Evolutionary conservation across 2,113 vertebrate species (phyloP).

Genomic region (Saguinus midas): DNA sequence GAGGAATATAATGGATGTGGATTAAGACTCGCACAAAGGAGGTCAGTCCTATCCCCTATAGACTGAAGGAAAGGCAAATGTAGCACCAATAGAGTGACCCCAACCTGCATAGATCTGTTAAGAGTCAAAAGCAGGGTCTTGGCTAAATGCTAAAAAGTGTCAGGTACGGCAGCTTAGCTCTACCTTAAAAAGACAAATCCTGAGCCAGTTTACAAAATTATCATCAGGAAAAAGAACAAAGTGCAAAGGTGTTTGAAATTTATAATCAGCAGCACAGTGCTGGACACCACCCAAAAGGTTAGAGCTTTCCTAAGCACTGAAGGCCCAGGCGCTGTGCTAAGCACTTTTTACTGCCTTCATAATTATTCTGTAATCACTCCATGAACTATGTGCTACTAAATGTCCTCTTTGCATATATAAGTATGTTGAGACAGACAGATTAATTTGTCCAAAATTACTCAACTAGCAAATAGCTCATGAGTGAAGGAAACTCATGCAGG

Average conservation of each 20-base stretch:
- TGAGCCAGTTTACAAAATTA: not conserved
- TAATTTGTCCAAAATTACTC: not conserved
- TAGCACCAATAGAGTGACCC: not conserved
- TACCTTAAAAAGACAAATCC: not conserved
- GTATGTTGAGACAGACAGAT: not conserved
- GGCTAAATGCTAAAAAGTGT: not conserved
- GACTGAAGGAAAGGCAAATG: not conserved
- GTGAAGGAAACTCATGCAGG: not conserved
- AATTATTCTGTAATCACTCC: not conserved
- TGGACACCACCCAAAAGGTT: not conserved
- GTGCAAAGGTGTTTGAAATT: not conserved
- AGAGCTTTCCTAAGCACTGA: not conserved
- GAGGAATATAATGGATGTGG: not conserved
- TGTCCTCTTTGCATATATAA: not conserved
- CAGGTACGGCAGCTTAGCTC: not conserved
- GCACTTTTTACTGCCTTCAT: not conserved
- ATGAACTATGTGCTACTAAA: not conserved
- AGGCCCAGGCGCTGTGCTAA: too few species aligned
- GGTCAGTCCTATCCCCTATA: not conserved
- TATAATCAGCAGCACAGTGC: not conserved
- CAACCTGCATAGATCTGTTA: not conserved
- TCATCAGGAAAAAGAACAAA: not conserved
- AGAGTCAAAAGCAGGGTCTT: not conserved
- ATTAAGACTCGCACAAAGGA: not conserved
- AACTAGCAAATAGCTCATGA: not conserved